These are phyloP conservation scores for Ctenomys sociabilis DNA, from an alignment of 2,113 vertebrate species.

Conservation along the genomic window DNA sequence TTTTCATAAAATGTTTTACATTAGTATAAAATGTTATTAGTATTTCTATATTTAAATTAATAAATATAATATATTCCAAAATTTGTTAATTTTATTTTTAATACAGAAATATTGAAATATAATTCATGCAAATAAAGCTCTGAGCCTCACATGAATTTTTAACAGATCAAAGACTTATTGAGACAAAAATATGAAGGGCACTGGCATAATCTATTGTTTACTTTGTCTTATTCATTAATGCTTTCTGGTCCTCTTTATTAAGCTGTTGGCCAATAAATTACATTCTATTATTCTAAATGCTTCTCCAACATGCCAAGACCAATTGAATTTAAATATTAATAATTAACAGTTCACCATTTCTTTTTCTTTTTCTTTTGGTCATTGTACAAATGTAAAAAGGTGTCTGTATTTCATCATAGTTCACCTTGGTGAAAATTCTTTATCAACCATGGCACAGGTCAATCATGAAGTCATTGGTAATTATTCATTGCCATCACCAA, in stretches of 20 bases:
- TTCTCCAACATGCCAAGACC: not conserved
- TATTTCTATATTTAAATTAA: not conserved
- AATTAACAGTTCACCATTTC: not conserved
- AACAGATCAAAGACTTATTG: not conserved
- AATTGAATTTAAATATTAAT: not conserved
- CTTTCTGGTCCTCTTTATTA: not conserved
- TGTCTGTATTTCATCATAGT: not conserved
- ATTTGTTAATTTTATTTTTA: not conserved
- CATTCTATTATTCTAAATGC: not conserved
- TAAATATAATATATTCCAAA: constrained; percentile 14
- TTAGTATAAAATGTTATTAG: not conserved
- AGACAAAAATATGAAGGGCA: constrained; percentile 8
- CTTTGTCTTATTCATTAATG: not conserved
- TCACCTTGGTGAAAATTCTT: constrained; percentile 7
- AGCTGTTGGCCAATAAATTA: not conserved
- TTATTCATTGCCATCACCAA: not conserved
- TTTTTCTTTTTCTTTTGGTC: not conserved
- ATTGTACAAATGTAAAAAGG: not conserved
- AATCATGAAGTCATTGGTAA: not conserved
- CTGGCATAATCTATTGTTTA: not conserved
- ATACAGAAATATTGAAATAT: not conserved
- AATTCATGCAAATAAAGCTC: not conserved
- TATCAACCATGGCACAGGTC: not conserved
- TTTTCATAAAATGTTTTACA: not conserved
- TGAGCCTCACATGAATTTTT: not conserved